Conservation (phyloP, 2,888 invertebrate species). For the Pegoplata infirma region DNA sequence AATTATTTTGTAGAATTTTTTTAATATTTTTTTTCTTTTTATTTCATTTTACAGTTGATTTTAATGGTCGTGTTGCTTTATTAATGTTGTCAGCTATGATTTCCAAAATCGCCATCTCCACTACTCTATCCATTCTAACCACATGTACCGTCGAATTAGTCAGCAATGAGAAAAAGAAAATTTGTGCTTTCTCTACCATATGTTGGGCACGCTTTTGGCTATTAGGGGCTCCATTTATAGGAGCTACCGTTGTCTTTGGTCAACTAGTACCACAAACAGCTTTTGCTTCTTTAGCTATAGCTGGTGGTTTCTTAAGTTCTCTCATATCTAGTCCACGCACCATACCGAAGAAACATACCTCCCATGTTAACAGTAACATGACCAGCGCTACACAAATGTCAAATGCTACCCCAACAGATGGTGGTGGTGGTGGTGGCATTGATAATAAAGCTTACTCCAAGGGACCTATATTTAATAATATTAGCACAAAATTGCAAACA, state of each 20-base stretch:
- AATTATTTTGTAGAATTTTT: too few relatives aligned
- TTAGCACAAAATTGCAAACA: conserved; percentile 69
- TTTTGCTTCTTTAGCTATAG: conserved; percentile 75
- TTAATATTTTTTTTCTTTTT: too few relatives aligned
- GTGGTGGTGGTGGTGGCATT: too few relatives aligned
- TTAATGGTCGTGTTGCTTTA: conserved; percentile 73
- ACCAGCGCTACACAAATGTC: conserved; percentile 61
- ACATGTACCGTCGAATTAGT: conserved; percentile 78
- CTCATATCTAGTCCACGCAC: conserved; percentile 77
- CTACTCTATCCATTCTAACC: conserved; percentile 76
- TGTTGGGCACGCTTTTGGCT: conserved; percentile 78
- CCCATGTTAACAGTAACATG: conserved; percentile 61
- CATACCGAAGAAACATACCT: conserved; percentile 68
- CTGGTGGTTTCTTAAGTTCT: conserved; percentile 75
- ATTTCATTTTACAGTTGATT: conserved; percentile 70
- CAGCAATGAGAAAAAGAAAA: conserved; percentile 74
- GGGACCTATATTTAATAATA: conserved; percentile 80
- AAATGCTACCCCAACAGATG: conserved; percentile 61
- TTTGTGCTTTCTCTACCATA: conserved; percentile 76
- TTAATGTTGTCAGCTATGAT: conserved; percentile 78
- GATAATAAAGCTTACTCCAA: conserved; percentile 79
- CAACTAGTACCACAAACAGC: conserved; percentile 76
- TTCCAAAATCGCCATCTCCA: conserved; percentile 78
- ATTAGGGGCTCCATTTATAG: conserved; percentile 77
- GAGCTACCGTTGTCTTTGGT: conserved; percentile 76